Conservation (phyloP, 2,888 invertebrate species). For the Aphrophora alni region DNA sequence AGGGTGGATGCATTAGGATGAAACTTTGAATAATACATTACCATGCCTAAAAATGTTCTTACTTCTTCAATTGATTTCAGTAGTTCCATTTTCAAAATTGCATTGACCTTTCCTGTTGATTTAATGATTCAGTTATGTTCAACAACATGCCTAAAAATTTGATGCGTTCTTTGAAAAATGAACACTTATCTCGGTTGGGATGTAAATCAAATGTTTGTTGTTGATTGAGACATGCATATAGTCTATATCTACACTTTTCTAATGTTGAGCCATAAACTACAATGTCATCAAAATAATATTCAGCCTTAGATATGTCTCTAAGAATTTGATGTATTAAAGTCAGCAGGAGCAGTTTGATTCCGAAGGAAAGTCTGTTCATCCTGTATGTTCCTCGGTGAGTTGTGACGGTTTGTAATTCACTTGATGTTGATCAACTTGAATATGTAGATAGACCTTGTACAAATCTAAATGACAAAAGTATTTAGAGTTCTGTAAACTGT, state of each 20-base stretch:
- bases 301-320: constrained; percentile 14
- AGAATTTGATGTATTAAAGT: constrained; percentile 40
- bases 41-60: constrained; percentile 38
- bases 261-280: constrained; percentile 43
- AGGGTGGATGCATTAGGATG: constrained; percentile 35
- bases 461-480: constrained; percentile 43
- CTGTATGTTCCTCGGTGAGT: constrained; percentile 19
- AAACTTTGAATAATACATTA: constrained; percentile 44
- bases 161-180: not conserved
- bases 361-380: not conserved
- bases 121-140: constrained; percentile 30
- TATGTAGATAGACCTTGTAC: constrained; percentile 43
- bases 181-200: not conserved
- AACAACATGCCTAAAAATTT: constrained; percentile 30
- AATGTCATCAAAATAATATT: constrained; percentile 47
- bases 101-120: constrained; percentile 11
- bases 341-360: not conserved
- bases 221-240: constrained; percentile 32
- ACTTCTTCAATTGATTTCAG: constrained; percentile 29
- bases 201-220: constrained; percentile 12
- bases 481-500: constrained; percentile 33
- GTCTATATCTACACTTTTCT: constrained; percentile 41
- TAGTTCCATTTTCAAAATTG: constrained; percentile 2
- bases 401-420: not conserved
- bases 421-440: constrained; percentile 35